Base-by-base conservation (phyloP, 1,140 invertebrate species). In the Rhysida immarginata region DNA sequence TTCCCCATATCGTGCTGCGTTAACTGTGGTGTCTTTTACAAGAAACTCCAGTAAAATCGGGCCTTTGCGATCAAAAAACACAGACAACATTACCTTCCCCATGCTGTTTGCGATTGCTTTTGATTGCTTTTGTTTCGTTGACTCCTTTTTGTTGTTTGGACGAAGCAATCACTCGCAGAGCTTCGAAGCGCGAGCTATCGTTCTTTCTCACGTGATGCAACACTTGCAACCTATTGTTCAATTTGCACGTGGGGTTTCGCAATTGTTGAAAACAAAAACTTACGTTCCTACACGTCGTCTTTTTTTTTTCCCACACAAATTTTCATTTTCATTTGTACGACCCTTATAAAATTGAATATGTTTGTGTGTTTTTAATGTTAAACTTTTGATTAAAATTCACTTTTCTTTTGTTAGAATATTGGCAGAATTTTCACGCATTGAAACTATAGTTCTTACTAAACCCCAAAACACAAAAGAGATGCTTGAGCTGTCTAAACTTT, bases 381-480 rank as follows among this genome's bases (percentile, higher is more conserved):
- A 35, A 5, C 16, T 8, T 35, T 35, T 35, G 5, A 16, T 35
- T 35, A 8, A 8, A 16, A n/a, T n/a, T n/a, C n/a, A n/a, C n/a
- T 46, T 51, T 26, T 51, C 26, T 51, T 25, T 26, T 26, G 24
- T 25, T 25, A 51, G 49, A 13, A 51, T 26, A 26, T 26, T 51
- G 26, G 26, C 24, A 27, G 13, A 11, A 25, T 51, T 51, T 26
- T 3, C 3, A 13, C 8, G 3, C 8, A 3, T 51, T 25, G 3
- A 65, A 56, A 63, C 68, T 23, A 55, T 60, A 53, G 65, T 68
- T 11, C 55, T 67, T 42, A 66, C 62, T 26, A 59, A 60, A 16
- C 71, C 71, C 43, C 66, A 71, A 46, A 69, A 63, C 2, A 69
- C 64, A 44, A 65, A 70, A 54, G 66, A 70, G 45, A 57, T 72